phyloP scores from a whole-genome alignment of 2,797 vertebrate genomes.

The Eleutherodactylus coqui region DNA sequence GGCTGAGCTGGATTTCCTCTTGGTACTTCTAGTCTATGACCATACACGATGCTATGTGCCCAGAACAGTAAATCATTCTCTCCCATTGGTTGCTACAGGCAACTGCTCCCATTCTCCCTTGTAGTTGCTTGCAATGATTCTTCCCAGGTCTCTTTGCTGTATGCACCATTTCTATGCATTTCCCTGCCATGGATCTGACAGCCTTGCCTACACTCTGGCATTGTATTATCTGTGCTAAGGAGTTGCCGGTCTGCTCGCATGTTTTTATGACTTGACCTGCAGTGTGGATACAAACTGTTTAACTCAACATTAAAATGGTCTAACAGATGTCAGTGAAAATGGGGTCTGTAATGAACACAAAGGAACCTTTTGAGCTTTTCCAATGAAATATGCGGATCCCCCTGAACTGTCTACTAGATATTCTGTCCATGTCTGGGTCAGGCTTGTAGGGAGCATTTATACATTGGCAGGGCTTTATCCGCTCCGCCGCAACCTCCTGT shows the following conservation, averaged over 20 bases:
- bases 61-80: background rate
- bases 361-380: constrained; percentile 47
- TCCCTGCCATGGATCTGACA: background rate
- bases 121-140: background rate
- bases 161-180: background rate
- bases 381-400: constrained; percentile 44
- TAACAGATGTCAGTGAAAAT: constrained; percentile 58
- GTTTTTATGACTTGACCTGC: constrained; percentile 52
- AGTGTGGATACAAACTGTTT: constrained; percentile 54
- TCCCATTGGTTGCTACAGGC: background rate
- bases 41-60: background rate
- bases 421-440: constrained; percentile 43
- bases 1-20: no score
- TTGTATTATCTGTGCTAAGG: constrained; percentile 18
- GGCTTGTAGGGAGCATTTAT: background rate
- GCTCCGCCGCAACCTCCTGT: background rate
- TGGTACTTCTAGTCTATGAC: no score
- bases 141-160: background rate
- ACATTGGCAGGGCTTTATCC: constrained; percentile 12
- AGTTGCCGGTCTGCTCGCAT: constrained; percentile 4
- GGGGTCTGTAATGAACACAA: constrained; percentile 49
- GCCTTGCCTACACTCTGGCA: background rate
- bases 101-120: background rate
- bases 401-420: constrained; percentile 39
- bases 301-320: constrained; percentile 46